Evolutionary conservation across 2,888 invertebrate genomes (phyloP), one percentile per base, ranked within the genome.

Genomic region (Aethes cnicana): DNA sequence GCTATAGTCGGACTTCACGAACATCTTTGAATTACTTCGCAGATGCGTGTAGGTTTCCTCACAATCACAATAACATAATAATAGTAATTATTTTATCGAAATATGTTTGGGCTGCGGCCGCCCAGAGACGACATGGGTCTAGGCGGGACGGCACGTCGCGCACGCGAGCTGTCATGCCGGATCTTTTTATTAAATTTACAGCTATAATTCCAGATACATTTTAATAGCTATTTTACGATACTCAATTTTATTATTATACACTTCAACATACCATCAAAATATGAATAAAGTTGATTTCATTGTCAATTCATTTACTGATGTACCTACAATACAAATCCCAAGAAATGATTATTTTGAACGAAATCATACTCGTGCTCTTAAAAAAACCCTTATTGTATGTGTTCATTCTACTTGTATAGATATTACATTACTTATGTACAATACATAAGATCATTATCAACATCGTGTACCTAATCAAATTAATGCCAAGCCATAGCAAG

Each of bases 401-500:
- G n/a, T n/a, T n/a, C n/a, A n/a, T n/a, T n/a, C n/a, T n/a, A n/a
- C n/a, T n/a, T n/a, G n/a, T n/a, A n/a, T 26, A 26, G 16, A 26
- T 7, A 11, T 14, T 21, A n/a, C 9, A 16, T 7, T 18, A 35
- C 33, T 44, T 25, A 46, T 18, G 33, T 46, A 26, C 46, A 25
- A n/a, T n/a, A n/a, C n/a, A n/a, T n/a, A n/a, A n/a, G n/a, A n/a
- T n/a, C n/a, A n/a, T n/a, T n/a, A n/a, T n/a, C n/a, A n/a, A n/a
- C n/a, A n/a, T n/a, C n/a, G n/a, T n/a, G n/a, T n/a, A n/a, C n/a
- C n/a, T n/a, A n/a, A n/a, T n/a, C n/a, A 12, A 47, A 47, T 47
- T 47, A 47, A 39, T 47, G 47, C 47, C 47, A 47, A 47, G 39
- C 47, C 39, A 39, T 23, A 32, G 30, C 47, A 47, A 47, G 47